Evolutionary conservation across 2,797 vertebrate species (phyloP).

Genomic region (Amazona ochrocephala): DNA sequence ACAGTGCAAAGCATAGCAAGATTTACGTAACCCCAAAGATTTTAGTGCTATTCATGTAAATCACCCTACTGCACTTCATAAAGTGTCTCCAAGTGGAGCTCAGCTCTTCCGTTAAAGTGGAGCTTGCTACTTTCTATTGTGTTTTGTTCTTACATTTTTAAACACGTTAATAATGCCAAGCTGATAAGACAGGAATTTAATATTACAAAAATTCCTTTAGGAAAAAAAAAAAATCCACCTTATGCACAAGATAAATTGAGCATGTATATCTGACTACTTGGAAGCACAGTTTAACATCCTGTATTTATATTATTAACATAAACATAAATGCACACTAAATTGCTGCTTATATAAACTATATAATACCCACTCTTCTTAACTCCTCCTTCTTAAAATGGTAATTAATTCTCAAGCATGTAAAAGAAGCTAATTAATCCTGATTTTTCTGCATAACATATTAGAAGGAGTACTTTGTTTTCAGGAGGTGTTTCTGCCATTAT

Average conservation of each 20-base stretch:
- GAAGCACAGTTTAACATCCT: neutral
- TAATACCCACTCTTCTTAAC: conserved; percentile 30
- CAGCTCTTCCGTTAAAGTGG: neutral
- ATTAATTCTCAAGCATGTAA: conserved; percentile 44
- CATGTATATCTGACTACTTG: neutral
- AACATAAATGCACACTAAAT: conserved; percentile 47
- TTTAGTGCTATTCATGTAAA: neutral
- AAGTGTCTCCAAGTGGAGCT: neutral
- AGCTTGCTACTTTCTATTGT: neutral
- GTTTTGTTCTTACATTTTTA: neutral
- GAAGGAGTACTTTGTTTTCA: conserved; percentile 39
- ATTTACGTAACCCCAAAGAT: neutral
- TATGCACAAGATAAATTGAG: neutral
- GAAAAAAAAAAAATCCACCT: neutral
- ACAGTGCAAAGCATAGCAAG: neutral
- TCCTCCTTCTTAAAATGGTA: conserved; percentile 34
- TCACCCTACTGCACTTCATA: neutral
- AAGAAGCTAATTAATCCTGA: conserved; percentile 41
- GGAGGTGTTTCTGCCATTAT: neutral
- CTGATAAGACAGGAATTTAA: neutral
- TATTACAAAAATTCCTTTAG: neutral
- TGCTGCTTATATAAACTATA: conserved; percentile 49
- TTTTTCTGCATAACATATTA: conserved; percentile 30
- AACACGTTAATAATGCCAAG: neutral
- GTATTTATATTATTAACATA: conserved; percentile 29